Percentiles rank a stretch among this genome's conserved stretches.
phyloP scores from a whole-genome alignment of 1,140 invertebrate genomes.

The Diabrotica virgifera region DNA sequence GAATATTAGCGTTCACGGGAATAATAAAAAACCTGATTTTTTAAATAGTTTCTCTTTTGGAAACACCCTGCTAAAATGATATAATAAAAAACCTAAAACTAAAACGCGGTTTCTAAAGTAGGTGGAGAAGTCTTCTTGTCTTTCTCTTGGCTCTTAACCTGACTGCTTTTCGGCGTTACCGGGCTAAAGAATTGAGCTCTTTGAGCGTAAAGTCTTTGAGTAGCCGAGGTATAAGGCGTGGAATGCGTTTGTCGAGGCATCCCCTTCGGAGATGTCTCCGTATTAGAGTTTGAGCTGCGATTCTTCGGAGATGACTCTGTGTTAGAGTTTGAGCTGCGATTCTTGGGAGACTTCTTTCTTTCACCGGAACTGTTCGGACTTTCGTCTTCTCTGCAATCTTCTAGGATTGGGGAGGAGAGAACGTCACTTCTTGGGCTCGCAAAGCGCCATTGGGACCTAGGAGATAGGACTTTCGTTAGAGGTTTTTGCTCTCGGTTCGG shows the following conservation, averaged over 20 bases:
- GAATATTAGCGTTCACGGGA: too few species aligned
- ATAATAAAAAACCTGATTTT: constrained; percentile 8
- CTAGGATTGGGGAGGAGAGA: constrained; percentile 79
- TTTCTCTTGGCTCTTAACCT: constrained; percentile 24
- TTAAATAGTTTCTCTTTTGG: neutral
- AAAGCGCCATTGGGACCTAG: constrained; percentile 68
- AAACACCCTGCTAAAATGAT: neutral
- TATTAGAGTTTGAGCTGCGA: constrained; percentile 19
- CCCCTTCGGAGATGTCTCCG: constrained; percentile 13
- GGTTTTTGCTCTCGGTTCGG: constrained; percentile 55
- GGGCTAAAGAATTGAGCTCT: constrained; percentile 53
- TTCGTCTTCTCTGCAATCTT: constrained; percentile 73
- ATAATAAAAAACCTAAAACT: constrained; percentile 36
- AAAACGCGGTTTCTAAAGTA: constrained; percentile 61
- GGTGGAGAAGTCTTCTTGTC: constrained; percentile 45
- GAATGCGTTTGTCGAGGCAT: constrained; percentile 14
- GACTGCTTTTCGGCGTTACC: constrained; percentile 37
- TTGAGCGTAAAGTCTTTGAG: constrained; percentile 55
- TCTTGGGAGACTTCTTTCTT: constrained; percentile 33
- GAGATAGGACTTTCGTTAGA: constrained; percentile 65
- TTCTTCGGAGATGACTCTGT: constrained; percentile 24
- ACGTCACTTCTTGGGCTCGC: constrained; percentile 74
- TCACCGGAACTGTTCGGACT: constrained; percentile 54
- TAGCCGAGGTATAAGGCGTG: constrained; percentile 48
- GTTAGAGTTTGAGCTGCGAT: constrained; percentile 23